A percentile compares a stretch with the other conserved stretches of the same genome.
Conservation (phyloP, 2,797 vertebrate species). For the Lacerta agilis region DNA sequence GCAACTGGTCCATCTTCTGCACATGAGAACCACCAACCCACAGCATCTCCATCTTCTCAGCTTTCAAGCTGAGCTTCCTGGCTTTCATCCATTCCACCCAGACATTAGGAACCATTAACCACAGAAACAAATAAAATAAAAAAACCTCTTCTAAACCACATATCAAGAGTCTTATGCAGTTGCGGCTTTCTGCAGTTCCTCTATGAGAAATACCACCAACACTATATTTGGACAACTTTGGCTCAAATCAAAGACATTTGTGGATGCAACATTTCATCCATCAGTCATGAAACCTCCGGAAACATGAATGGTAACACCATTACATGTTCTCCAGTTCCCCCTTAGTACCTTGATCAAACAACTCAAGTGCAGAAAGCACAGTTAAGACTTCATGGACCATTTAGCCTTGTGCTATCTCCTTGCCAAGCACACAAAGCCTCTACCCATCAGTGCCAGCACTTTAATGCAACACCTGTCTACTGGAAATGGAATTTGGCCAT, state of each 20-base stretch:
- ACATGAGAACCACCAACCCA: too few species aligned
- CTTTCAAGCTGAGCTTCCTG: too few species aligned
- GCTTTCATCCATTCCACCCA: too few species aligned
- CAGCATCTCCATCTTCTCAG: too few species aligned
- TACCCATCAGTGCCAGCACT: not conserved
- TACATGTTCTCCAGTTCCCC: not conserved
- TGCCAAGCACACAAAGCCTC: not conserved
- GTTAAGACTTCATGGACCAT: not conserved
- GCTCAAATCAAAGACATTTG: not conserved
- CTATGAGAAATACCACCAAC: not conserved
- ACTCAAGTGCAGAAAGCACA: not conserved
- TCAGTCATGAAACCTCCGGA: not conserved
- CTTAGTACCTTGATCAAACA: not conserved
- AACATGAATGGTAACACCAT: not conserved
- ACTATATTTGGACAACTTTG: not conserved
- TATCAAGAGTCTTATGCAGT: not conserved
- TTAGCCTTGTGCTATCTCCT: not conserved
- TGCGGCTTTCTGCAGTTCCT: not conserved
- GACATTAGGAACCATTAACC: not conserved
- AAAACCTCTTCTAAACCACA: not conserved
- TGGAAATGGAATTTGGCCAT: not conserved
- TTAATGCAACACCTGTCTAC: not conserved
- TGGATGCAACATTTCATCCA: not conserved
- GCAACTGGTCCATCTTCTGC: too few species aligned
- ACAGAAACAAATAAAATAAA: not conserved